Conservation (phyloP, 2,888 invertebrate species). For the Clostera curtula region DNA sequence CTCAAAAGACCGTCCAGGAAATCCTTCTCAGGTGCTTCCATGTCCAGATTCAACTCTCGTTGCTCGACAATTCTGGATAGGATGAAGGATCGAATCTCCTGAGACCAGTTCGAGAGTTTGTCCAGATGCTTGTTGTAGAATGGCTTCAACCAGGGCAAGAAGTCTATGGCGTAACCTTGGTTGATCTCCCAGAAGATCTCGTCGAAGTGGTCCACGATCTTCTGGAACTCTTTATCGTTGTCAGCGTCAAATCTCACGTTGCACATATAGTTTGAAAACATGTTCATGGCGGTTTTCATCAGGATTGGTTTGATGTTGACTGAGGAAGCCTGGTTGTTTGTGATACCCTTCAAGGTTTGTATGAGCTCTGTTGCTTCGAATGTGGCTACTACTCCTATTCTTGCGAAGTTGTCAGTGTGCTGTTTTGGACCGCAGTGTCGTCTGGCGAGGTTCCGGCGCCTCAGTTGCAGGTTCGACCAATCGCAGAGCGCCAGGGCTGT, state of each 20-base stretch:
- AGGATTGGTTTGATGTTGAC: constrained; percentile 81
- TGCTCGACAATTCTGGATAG: constrained; percentile 80
- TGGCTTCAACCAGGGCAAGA: constrained; percentile 86
- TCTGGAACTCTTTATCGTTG: constrained; percentile 77
- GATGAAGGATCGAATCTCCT: constrained; percentile 83
- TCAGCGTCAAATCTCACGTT: constrained; percentile 82
- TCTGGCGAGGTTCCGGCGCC: constrained; percentile 84
- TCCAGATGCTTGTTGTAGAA: constrained; percentile 81
- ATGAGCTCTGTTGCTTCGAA: constrained; percentile 79
- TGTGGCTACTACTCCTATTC: constrained; percentile 81
- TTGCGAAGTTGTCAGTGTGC: constrained; percentile 80
- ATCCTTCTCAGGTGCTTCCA: constrained; percentile 79
- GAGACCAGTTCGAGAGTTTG: constrained; percentile 80
- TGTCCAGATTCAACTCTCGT: constrained; percentile 70
- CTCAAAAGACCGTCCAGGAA: constrained; percentile 86
- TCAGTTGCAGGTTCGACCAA: constrained; percentile 89
- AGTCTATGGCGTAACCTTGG: constrained; percentile 90
- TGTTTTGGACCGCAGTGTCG: constrained; percentile 87
- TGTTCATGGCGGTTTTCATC: constrained; percentile 85
- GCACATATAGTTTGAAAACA: constrained; percentile 92
- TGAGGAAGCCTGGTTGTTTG: constrained; percentile 43
- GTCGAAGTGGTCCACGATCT: constrained; percentile 83
- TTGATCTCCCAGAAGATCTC: constrained; percentile 95
- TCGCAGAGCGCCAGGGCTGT: constrained; percentile 90
- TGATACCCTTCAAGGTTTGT: constrained; percentile 64